A percentile compares a stretch with the other conserved stretches of the same genome.
These are phyloP conservation scores for Emberiza fucata DNA, from an alignment of 2,113 vertebrate species.

Conservation along the genomic window DNA sequence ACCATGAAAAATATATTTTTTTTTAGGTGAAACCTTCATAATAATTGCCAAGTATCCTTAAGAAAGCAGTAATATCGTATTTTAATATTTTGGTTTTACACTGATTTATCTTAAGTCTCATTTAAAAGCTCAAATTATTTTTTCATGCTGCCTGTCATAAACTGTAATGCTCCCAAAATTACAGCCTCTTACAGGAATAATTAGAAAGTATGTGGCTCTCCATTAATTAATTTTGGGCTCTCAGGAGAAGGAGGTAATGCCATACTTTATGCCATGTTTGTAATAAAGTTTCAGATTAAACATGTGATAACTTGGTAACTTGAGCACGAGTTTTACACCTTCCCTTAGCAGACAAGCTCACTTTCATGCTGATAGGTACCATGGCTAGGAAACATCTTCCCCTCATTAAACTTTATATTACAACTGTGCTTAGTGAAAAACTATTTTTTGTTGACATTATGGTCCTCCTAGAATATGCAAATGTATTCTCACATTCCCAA, in stretches of 20 bases:
- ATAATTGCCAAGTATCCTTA: neutral
- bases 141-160: neutral
- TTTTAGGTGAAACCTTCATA: neutral
- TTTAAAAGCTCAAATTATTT: neutral
- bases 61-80: neutral
- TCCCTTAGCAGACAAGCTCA: neutral
- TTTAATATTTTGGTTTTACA: neutral
- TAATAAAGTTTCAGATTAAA: neutral
- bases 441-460: neutral
- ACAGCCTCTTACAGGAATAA: neutral
- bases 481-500: constrained; percentile 26
- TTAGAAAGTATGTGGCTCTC: neutral
- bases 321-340: neutral
- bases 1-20: neutral
- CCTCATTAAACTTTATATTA: neutral
- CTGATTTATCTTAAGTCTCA: neutral
- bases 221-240: neutral
- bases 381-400: neutral
- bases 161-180: neutral
- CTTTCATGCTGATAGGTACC: neutral
- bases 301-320: neutral
- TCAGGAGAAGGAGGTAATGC: neutral
- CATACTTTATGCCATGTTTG: neutral
- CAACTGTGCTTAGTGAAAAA: neutral
- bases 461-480: neutral